Conservation (phyloP, 2,797 vertebrate species). For the Macropus fuliginosus region DNA sequence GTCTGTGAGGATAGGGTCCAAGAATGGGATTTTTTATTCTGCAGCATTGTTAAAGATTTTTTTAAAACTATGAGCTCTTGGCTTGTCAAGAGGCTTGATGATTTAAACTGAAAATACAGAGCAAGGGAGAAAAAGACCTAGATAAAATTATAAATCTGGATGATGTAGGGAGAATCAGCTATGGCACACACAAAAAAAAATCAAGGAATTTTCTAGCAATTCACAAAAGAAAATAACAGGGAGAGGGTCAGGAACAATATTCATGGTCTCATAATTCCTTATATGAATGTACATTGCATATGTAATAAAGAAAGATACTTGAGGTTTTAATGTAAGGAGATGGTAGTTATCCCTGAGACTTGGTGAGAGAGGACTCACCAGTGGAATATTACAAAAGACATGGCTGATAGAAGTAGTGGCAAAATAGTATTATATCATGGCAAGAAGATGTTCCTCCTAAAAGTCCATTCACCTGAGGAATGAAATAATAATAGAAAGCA, state of each 20-base stretch:
- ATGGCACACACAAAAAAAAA: not conserved
- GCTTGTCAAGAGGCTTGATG: not conserved
- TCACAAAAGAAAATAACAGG: not conserved
- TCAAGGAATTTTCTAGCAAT: not conserved
- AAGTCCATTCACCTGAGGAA: not conserved
- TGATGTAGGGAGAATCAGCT: not conserved
- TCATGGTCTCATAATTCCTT: not conserved
- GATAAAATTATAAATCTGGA: not conserved
- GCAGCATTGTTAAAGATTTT: not conserved
- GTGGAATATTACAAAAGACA: not conserved
- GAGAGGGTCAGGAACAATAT: not conserved
- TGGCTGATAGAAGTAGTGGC: not conserved
- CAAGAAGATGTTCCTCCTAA: not conserved
- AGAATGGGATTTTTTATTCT: not conserved
- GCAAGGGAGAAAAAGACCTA: not conserved
- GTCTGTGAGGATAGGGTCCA: not conserved
- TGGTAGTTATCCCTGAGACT: not conserved
- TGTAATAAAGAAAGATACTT: not conserved
- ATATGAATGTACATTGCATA: not conserved
- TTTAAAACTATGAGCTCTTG: not conserved
- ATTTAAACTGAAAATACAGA: not conserved
- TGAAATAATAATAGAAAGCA: not conserved
- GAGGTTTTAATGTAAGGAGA: not conserved
- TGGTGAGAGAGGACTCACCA: not conserved
- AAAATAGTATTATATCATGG: not conserved